Evolutionary conservation across 2,888 invertebrate species (phyloP).

Genomic region (Keiferia lycopersicella): DNA sequence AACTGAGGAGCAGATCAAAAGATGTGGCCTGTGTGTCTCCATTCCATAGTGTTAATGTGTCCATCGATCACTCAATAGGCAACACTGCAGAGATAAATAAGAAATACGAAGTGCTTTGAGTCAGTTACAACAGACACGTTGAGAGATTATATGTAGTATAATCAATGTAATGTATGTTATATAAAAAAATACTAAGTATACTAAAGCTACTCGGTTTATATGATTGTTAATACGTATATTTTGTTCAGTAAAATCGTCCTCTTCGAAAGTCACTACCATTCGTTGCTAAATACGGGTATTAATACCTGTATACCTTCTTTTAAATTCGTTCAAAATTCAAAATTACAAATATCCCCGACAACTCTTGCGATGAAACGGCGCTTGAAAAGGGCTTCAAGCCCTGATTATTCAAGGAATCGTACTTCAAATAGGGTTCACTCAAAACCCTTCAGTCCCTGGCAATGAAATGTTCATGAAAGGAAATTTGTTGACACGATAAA

Average conservation of each 20-base stretch:
- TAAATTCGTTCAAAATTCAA: neutral
- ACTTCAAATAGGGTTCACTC: neutral
- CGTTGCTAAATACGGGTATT: too few relatives aligned
- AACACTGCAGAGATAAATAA: neutral
- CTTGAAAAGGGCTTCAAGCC: slow-evolving; percentile 12
- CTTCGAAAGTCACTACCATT: too few relatives aligned
- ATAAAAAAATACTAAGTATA: too few relatives aligned
- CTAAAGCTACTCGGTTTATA: too few relatives aligned
- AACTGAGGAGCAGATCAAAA: slow-evolving; percentile 52
- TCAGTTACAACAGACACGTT: too few relatives aligned
- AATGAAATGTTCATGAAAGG: slow-evolving; percentile 1
- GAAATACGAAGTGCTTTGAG: neutral
- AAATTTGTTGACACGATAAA: slow-evolving; percentile 8
- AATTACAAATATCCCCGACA: slow-evolving; percentile 4
- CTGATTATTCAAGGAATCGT: slow-evolving; percentile 10
- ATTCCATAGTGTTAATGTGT: slow-evolving; percentile 18
- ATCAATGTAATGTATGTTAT: too few relatives aligned
- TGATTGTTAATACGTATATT: too few relatives aligned
- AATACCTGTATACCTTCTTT: neutral
- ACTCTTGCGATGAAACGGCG: neutral
- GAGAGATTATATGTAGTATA: too few relatives aligned
- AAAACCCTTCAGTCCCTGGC: neutral
- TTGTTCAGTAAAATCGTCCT: too few relatives aligned
- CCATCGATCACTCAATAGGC: neutral
- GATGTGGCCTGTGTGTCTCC: slow-evolving; percentile 34